Conservation (phyloP, 2,113 vertebrate genomes). For the Tor tambroides region DNA sequence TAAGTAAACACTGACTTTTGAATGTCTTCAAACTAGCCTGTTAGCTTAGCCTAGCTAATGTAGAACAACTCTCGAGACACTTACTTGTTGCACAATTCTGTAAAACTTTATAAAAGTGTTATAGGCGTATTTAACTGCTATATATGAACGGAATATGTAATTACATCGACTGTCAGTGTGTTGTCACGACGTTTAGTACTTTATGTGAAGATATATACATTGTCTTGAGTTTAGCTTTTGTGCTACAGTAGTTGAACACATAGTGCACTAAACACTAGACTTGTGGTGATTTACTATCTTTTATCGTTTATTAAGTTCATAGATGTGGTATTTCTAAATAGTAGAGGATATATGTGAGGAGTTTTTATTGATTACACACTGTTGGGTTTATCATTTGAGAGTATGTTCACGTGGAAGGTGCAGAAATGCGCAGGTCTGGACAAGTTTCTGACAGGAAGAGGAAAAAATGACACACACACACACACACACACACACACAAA, state of each 20-base stretch:
- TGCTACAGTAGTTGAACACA: background rate
- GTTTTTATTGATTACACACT: background rate
- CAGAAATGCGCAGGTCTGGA: slow-evolving; percentile 1
- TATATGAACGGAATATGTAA: background rate
- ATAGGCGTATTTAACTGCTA: background rate
- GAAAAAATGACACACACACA: background rate
- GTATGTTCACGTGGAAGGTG: background rate
- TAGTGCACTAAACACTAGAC: background rate
- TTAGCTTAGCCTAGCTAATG: slow-evolving; percentile 8
- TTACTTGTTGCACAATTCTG: background rate
- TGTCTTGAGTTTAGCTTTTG: background rate
- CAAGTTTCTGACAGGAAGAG: slow-evolving; percentile 7
- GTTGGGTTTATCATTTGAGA: background rate
- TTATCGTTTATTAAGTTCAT: background rate
- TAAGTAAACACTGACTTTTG: slow-evolving; percentile 56
- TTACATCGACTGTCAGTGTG: background rate
- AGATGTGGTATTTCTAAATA: background rate
- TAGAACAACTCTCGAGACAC: background rate
- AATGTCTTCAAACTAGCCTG: background rate
- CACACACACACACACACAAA: background rate
- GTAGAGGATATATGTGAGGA: background rate
- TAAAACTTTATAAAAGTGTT: background rate
- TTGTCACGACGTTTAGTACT: background rate
- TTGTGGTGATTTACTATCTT: background rate
- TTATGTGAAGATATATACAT: background rate